Conservation (phyloP, 2,113 vertebrate genomes). For the Nibea albiflora region DNA sequence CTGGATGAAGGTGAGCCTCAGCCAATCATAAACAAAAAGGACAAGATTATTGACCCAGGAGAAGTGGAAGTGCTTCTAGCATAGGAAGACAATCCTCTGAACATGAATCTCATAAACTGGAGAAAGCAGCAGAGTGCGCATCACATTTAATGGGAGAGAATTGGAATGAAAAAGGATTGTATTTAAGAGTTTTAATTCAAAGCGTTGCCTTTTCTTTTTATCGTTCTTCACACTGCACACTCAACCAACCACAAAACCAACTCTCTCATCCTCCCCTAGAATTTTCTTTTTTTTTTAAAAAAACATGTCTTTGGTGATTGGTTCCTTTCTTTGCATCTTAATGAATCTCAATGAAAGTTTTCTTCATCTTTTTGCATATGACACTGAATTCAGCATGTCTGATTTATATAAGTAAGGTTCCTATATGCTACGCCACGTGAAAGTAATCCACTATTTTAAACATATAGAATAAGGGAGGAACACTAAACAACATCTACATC, state of each 20-base stretch:
- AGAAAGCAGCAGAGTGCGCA: conserved; percentile 44
- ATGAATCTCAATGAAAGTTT: conserved; percentile 8
- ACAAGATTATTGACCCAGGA: conserved; percentile 41
- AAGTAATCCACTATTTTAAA: background rate
- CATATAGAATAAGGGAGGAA: background rate
- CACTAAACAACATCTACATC: background rate
- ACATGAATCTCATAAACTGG: conserved; percentile 67
- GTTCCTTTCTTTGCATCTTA: conserved; percentile 26
- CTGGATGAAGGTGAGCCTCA: conserved; percentile 34
- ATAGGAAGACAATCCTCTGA: conserved; percentile 42
- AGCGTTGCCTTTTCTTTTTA: background rate
- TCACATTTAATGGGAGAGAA: conserved; percentile 13
- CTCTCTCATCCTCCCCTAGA: background rate
- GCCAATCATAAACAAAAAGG: conserved; percentile 52
- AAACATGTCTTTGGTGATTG: conserved; percentile 21
- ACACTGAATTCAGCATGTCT: conserved; percentile 13
- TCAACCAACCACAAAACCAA: background rate
- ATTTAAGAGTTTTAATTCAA: conserved; percentile 30
- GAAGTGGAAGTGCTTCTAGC: conserved; percentile 62
- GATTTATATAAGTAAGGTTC: background rate
- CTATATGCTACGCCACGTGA: background rate
- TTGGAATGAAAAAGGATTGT: conserved; percentile 12
- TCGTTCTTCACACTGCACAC: conserved; percentile 29
- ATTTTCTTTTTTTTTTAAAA: background rate
- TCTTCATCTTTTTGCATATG: background rate